phyloP scores from a whole-genome alignment of 2,113 vertebrate genomes.

The Grus americana region DNA sequence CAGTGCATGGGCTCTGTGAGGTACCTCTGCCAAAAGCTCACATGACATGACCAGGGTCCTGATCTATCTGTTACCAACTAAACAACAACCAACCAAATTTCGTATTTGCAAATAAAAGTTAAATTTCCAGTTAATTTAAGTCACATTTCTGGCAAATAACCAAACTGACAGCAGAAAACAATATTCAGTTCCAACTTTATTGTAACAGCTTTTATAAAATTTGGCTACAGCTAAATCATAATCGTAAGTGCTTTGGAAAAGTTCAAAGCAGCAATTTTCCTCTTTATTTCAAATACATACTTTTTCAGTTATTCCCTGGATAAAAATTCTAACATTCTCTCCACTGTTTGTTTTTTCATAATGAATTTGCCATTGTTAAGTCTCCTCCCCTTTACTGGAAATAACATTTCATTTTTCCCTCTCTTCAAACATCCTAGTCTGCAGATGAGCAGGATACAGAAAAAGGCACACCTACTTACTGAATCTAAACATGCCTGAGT shows the following conservation, averaged over 20 bases:
- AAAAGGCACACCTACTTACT: conserved; percentile 64
- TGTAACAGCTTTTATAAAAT: not conserved
- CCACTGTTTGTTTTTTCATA: not conserved
- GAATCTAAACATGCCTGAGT: conserved; percentile 62
- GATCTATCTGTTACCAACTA: not conserved
- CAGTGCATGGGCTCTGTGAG: accelerated
- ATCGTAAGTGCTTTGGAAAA: not conserved
- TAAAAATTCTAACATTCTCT: not conserved
- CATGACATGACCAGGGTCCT: not conserved
- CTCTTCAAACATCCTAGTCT: conserved; percentile 62
- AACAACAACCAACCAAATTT: not conserved
- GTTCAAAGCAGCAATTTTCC: not conserved
- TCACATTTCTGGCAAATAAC: not conserved
- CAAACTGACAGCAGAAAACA: not conserved
- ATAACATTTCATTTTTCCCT: conserved; percentile 39
- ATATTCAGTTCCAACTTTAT: not conserved
- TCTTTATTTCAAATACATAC: not conserved
- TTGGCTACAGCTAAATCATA: not conserved
- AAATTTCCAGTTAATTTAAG: not conserved
- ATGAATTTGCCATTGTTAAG: conserved; percentile 13
- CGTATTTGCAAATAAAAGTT: not conserved
- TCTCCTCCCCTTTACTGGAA: conserved; percentile 51
- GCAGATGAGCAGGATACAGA: conserved; percentile 68
- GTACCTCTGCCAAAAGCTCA: not conserved
- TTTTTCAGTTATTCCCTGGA: not conserved